Base-by-base conservation (phyloP, 2,888 invertebrate genomes). In the Leuctra nigra region DNA sequence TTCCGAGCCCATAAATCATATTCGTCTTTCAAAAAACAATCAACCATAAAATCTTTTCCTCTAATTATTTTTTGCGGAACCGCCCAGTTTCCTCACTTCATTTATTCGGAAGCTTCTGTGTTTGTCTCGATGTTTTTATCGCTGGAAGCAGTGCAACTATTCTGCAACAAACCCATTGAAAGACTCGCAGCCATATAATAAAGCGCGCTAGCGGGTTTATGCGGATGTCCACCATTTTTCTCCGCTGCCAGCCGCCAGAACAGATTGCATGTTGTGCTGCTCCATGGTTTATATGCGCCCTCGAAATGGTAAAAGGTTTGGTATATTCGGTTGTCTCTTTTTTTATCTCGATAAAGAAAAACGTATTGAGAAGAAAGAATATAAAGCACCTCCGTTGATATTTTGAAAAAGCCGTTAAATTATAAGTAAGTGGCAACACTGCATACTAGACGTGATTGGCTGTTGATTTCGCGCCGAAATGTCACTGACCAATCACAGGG, bases 201-300 rank as follows among this genome's bases (percentile, higher is more conserved):
- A 44, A 48, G 48, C 16, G 48, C 25, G 48, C 14, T 29, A 29
- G 29, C 25, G 7, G 33, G n/a, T 48, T 48, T 25, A 29, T 29
- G 48, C 48, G 48, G 48, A 48, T 48, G 48, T 48, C 29, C 48
- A 33, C 48, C 25, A 48, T 48, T 48, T 48, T 48, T 48, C 48
- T 48, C 48, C 13, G 2, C 25, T 48, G 48, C 48, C 48, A 48
- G 23, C 13, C 48, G 1, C n/a, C 29, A 29, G 29, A 48, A 48
- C 48, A 48, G 48, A 48, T 48, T 48, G 48, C 48, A 44, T 11
- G 24, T 48, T 2, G 48, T 44, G 20, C 2, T 20, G 44, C 20
- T 4, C 44, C n/a, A 44, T 44, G 44, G 44, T 44, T 44, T 23
- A 7, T 7, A 44, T 44, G 3, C 23, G 23, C 44, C 23, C n/a